Evolutionary conservation across 2,113 vertebrate species (phyloP).

Genomic region (Chaetodon trifascialis): DNA sequence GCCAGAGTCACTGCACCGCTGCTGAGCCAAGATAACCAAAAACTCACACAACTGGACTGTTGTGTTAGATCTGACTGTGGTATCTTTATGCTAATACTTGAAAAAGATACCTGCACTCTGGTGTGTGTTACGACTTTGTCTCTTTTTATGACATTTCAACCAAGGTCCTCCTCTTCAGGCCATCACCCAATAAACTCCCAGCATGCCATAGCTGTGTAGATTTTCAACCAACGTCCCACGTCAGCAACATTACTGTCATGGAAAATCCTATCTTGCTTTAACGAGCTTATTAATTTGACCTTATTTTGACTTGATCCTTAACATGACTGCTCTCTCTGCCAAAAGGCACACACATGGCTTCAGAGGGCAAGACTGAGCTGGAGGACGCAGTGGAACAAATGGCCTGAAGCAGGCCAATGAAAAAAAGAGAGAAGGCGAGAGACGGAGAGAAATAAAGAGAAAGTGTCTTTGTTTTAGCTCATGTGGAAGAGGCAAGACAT

Average conservation of each 20-base stretch:
- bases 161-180: background rate
- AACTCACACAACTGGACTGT: conserved; percentile 19
- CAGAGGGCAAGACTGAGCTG: conserved; percentile 3
- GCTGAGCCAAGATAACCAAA: conserved; percentile 43
- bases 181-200: background rate
- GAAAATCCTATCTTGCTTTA: conserved; percentile 16
- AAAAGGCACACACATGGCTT: conserved; percentile 50
- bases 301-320: conserved; percentile 40
- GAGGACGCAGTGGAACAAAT: conserved; percentile 20
- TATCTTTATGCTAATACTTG: conserved; percentile 28
- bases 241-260: conserved; percentile 22
- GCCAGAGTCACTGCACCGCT: conserved; percentile 7
- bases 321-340: conserved; percentile 26
- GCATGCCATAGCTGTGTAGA: background rate
- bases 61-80: conserved; percentile 32
- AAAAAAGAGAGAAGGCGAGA: background rate
- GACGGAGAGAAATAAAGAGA: background rate
- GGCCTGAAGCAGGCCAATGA: background rate
- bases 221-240: background rate
- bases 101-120: background rate
- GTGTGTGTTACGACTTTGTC: background rate
- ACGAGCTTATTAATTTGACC: conserved; percentile 31
- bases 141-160: conserved; percentile 3
- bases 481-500: background rate
- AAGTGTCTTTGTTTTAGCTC: background rate